These are phyloP conservation scores for Symphodus melops DNA, from an alignment of 2,113 vertebrate species.

Conservation along the genomic window DNA sequence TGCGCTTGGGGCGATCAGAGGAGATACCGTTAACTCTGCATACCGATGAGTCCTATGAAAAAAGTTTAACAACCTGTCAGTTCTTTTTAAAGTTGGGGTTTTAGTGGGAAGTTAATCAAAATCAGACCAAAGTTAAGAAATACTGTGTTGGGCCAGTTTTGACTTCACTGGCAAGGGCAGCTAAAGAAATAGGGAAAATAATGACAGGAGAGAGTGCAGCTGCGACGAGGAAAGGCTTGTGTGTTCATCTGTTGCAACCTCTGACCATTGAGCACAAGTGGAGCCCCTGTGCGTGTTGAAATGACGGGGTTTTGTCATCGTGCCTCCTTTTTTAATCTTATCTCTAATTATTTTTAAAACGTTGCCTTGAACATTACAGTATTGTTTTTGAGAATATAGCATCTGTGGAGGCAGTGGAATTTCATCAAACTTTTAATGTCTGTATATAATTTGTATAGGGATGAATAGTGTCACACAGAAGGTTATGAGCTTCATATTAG, in stretches of 20 bases:
- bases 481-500: neutral
- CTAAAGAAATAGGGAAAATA: no score
- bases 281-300: no score
- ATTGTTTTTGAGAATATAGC: neutral
- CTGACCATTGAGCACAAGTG: no score
- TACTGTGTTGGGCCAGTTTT: no score
- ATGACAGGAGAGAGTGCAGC: no score
- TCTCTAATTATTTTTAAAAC: no score
- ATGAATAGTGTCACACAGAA: neutral
- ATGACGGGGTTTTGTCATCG: no score
- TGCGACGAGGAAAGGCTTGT: no score
- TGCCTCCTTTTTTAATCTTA: no score
- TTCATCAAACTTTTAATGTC: neutral
- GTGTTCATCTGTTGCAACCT: no score
- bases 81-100: slow-evolving; percentile 30
- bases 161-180: no score
- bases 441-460: neutral
- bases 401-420: neutral
- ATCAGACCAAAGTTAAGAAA: neutral
- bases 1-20: slow-evolving; percentile 31
- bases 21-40: slow-evolving; percentile 35
- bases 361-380: no score
- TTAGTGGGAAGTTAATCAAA: neutral
- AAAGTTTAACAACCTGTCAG: slow-evolving; percentile 25
- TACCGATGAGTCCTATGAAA: slow-evolving; percentile 23